Evolutionary conservation across 2,113 vertebrate genomes (phyloP).

Genomic region (Martes martes): DNA sequence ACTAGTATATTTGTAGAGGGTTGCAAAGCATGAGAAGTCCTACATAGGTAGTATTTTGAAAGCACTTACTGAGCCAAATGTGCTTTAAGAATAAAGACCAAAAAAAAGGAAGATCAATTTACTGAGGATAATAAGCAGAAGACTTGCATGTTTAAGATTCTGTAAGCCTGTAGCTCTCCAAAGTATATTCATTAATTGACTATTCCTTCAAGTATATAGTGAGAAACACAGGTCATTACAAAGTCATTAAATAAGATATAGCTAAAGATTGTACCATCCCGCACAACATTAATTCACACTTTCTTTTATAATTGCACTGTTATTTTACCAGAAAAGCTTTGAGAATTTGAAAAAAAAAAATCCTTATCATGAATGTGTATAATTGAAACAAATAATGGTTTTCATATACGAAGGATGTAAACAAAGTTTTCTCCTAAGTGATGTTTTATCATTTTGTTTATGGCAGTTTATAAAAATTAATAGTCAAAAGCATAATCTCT

Average conservation of each 20-base stretch:
- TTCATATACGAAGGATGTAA: constrained; percentile 19
- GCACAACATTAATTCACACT: background rate
- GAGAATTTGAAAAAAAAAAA: constrained; percentile 30
- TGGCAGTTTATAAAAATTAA: background rate
- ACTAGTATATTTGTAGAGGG: background rate
- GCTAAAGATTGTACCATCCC: constrained; percentile 27
- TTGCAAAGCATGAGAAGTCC: background rate
- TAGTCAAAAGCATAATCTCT: background rate
- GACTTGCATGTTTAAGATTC: constrained; percentile 44
- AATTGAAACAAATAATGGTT: constrained; percentile 37
- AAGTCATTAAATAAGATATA: constrained; percentile 46
- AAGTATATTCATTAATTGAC: constrained; percentile 66
- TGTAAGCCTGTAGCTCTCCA: constrained; percentile 51
- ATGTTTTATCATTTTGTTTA: background rate
- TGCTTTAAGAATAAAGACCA: constrained; percentile 41
- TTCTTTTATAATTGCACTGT: constrained; percentile 54
- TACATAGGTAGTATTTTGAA: constrained; percentile 43
- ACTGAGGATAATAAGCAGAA: constrained; percentile 11
- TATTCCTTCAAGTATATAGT: constrained; percentile 45
- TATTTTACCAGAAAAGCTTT: constrained; percentile 43
- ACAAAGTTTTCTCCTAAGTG: background rate
- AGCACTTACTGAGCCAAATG: constrained; percentile 36
- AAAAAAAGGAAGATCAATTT: constrained; percentile 59
- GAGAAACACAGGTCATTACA: constrained; percentile 46
- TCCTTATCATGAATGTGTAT: background rate